phyloP scores from a whole-genome alignment of 2,888 invertebrate genomes.

The Tiliacea aurago region DNA sequence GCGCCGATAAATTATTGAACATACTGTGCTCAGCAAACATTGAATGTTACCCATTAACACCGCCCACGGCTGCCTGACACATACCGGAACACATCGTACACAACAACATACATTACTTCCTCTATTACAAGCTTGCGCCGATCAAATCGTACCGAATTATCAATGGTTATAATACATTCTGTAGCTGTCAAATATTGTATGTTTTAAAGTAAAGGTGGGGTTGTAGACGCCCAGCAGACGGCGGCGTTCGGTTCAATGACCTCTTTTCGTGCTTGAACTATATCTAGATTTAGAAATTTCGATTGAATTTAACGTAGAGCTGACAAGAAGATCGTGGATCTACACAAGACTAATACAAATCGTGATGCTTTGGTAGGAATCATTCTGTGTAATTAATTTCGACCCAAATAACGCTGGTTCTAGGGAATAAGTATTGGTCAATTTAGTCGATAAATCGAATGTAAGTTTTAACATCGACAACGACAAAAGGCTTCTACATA shows the following conservation, averaged over 20 bases:
- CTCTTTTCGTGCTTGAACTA: slow-evolving; percentile 77
- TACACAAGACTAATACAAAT: slow-evolving; percentile 61
- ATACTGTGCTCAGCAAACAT: slow-evolving; percentile 74
- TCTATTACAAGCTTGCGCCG: slow-evolving; percentile 57
- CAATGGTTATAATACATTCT: slow-evolving; percentile 73
- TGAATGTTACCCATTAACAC: slow-evolving; percentile 73
- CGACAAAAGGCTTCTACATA: too few relatives aligned
- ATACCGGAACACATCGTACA: slow-evolving; percentile 51
- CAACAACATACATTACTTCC: slow-evolving; percentile 71
- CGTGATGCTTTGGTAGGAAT: slow-evolving; percentile 60
- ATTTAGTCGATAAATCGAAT: slow-evolving; percentile 16
- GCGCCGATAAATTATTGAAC: slow-evolving; percentile 63
- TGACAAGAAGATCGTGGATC: slow-evolving; percentile 67
- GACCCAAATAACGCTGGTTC: slow-evolving; percentile 7
- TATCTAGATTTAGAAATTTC: slow-evolving; percentile 69
- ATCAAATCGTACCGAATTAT: slow-evolving; percentile 63
- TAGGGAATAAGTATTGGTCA: background rate
- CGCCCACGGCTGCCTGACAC: slow-evolving; percentile 64
- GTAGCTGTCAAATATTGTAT: slow-evolving; percentile 59
- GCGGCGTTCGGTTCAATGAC: slow-evolving; percentile 75
- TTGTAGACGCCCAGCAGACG: slow-evolving; percentile 84
- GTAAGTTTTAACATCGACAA: too few relatives aligned
- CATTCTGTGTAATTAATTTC: slow-evolving; percentile 26
- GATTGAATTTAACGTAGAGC: slow-evolving; percentile 60
- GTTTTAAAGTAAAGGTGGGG: slow-evolving; percentile 68